These are phyloP conservation scores for Piaya cayana DNA, from an alignment of 2,113 vertebrate species.

Conservation along the genomic window DNA sequence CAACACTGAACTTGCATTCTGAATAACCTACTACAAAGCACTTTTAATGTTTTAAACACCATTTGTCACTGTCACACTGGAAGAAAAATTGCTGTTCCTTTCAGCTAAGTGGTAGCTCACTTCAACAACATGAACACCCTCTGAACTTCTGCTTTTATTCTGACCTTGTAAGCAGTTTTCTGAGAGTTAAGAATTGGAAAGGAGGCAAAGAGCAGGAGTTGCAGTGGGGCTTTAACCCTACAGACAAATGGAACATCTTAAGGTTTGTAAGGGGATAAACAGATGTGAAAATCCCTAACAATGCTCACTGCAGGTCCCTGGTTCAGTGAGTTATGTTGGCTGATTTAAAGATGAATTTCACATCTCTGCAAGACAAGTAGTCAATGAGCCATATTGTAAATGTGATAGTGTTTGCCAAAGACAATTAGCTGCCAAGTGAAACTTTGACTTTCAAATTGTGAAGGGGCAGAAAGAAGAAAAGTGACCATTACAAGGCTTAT, in stretches of 20 bases:
- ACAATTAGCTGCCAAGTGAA: background rate
- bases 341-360: background rate
- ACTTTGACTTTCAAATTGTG: background rate
- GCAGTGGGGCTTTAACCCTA: background rate
- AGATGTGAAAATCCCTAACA: background rate
- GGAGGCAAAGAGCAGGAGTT: background rate
- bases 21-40: slow-evolving; percentile 22
- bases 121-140: background rate
- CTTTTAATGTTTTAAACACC: slow-evolving; percentile 38
- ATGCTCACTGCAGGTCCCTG: background rate
- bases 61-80: slow-evolving; percentile 37
- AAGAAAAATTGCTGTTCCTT: slow-evolving; percentile 51
- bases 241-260: background rate
- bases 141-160: slow-evolving; percentile 36
- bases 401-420: background rate
- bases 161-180: background rate
- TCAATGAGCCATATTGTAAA: background rate
- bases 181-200: background rate
- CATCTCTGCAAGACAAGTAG: background rate
- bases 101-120: slow-evolving; percentile 42
- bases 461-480: background rate
- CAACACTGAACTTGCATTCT: background rate
- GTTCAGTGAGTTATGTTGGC: background rate
- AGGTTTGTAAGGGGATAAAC: background rate
- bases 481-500: background rate